These are phyloP conservation scores for Gadus chalcogrammus DNA, from an alignment of 2,113 vertebrate species.

Conservation along the genomic window DNA sequence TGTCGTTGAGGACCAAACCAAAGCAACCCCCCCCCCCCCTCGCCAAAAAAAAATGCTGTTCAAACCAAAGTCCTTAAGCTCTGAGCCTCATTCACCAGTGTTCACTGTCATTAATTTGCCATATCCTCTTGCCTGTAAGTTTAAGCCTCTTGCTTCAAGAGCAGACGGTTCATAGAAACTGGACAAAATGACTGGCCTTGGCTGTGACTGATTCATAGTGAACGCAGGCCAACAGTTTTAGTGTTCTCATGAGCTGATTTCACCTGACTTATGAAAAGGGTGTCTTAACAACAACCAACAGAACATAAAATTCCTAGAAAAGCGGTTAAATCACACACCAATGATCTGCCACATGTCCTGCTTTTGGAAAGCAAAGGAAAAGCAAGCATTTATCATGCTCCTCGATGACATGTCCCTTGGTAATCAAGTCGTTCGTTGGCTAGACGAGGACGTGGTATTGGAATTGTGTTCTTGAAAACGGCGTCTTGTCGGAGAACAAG, in stretches of 20 bases:
- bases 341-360: no score
- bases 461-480: conserved; percentile 71
- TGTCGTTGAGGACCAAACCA: background rate
- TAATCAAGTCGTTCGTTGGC: conserved; percentile 53
- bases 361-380: no score
- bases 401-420: conserved; percentile 21
- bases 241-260: no score
- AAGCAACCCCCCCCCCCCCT: background rate
- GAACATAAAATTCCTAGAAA: no score
- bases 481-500: conserved; percentile 63
- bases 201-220: background rate
- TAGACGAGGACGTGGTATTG: conserved; percentile 53
- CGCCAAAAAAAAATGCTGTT: background rate
- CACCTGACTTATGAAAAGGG: no score
- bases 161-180: background rate
- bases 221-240: background rate
- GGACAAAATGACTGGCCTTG: background rate
- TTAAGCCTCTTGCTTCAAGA: background rate
- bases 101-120: background rate
- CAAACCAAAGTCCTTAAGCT: background rate
- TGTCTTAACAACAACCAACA: no score
- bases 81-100: background rate
- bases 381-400: no score
- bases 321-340: no score
- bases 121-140: background rate